These are phyloP conservation scores for Cochlearius cochlearius DNA, from an alignment of 2,113 vertebrate genomes.

Conservation along the genomic window DNA sequence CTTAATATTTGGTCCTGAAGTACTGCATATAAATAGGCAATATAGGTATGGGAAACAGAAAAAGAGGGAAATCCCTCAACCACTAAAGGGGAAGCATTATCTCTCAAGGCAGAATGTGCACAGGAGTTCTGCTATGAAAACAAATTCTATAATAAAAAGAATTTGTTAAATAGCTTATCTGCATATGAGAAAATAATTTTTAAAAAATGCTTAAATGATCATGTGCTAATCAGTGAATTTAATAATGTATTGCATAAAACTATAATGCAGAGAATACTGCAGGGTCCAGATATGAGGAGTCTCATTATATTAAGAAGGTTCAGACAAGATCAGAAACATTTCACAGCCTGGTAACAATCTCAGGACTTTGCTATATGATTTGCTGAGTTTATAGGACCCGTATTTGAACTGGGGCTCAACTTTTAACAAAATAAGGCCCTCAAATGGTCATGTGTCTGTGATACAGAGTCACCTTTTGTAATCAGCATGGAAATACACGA, in stretches of 20 bases:
- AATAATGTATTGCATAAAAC: background rate
- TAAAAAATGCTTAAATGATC: rapidly evolving
- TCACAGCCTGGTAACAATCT: background rate
- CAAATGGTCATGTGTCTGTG: background rate
- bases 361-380: background rate
- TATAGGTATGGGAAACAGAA: background rate
- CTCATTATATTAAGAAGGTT: background rate
- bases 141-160: background rate
- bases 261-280: background rate
- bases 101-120: background rate
- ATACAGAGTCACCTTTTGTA: background rate
- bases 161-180: background rate
- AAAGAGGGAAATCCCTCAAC: background rate
- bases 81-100: background rate
- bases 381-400: background rate
- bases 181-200: background rate
- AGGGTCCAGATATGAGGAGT: background rate
- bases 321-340: background rate
- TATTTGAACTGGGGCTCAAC: background rate
- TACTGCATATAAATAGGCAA: background rate
- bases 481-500: background rate
- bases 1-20: background rate
- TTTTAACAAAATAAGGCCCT: background rate
- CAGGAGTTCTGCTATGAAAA: background rate
- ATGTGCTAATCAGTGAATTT: background rate